These are phyloP conservation scores for Rhegmatorhina hoffmannsi DNA, from an alignment of 2,113 vertebrate species.

Conservation along the genomic window DNA sequence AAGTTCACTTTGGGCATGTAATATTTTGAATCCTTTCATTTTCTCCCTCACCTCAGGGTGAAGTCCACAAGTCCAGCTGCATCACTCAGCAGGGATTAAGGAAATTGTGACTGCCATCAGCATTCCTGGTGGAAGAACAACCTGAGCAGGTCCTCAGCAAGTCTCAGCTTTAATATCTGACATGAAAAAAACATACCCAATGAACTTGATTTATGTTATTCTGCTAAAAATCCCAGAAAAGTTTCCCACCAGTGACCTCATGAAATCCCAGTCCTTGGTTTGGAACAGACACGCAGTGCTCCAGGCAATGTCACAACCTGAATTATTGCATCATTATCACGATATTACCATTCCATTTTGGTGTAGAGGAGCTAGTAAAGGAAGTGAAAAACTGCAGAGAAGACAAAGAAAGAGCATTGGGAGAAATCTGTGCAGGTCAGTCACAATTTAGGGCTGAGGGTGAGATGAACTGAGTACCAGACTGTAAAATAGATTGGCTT, in stretches of 20 bases:
- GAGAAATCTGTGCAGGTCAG: neutral
- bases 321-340: too few relatives aligned
- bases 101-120: accelerated
- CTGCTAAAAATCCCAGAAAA: neutral
- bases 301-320: neutral
- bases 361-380: neutral
- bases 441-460: neutral
- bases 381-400: neutral
- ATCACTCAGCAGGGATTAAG: neutral
- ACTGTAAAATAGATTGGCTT: accelerated
- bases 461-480: neutral
- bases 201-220: neutral
- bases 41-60: neutral
- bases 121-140: neutral
- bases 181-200: accelerated
- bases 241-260: neutral
- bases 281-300: neutral
- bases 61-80: accelerated
- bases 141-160: neutral
- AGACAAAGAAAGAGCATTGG: neutral
- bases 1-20: neutral
- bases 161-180: neutral
- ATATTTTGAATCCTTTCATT: neutral
- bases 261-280: neutral
- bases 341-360: accelerated